A percentile compares a stretch with the other conserved stretches of the same genome.
These are phyloP conservation scores for Sorex araneus DNA, from an alignment of 2,113 vertebrate species.

Conservation along the genomic window DNA sequence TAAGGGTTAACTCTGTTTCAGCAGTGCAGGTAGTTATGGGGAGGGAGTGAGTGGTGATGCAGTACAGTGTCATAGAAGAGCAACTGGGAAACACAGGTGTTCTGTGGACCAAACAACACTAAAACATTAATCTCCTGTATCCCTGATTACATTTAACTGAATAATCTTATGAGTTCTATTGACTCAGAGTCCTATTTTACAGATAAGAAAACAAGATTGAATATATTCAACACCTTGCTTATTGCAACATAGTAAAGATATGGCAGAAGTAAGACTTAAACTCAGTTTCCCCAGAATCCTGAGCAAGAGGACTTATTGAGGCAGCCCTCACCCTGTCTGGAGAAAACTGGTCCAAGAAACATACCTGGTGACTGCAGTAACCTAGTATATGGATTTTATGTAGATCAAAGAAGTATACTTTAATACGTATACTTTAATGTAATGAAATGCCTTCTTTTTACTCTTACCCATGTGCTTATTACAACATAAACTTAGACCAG, in stretches of 20 bases:
- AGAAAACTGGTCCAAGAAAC: not conserved
- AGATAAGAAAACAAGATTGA: conserved; percentile 47
- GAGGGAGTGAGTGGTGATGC: too few species aligned
- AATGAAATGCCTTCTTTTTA: not conserved
- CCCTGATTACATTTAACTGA: not conserved
- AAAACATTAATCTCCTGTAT: not conserved
- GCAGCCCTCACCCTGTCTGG: not conserved
- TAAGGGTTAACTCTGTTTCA: conserved; percentile 2
- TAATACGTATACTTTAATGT: not conserved
- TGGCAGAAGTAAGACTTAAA: not conserved
- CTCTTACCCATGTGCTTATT: not conserved
- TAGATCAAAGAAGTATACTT: too few species aligned
- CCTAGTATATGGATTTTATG: not conserved
- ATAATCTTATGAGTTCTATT: not conserved
- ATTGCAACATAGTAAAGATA: not conserved
- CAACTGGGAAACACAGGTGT: not conserved
- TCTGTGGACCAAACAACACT: not conserved
- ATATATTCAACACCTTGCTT: conserved; percentile 11
- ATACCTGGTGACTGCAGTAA: not conserved
- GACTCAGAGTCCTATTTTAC: not conserved
- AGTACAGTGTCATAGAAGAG: not conserved
- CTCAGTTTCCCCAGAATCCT: not conserved
- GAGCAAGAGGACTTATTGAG: not conserved
- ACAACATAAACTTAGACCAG: not conserved
- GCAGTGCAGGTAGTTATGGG: not conserved